phyloP scores from a whole-genome alignment of 2,113 vertebrate species.

The Menura novaehollandiae region DNA sequence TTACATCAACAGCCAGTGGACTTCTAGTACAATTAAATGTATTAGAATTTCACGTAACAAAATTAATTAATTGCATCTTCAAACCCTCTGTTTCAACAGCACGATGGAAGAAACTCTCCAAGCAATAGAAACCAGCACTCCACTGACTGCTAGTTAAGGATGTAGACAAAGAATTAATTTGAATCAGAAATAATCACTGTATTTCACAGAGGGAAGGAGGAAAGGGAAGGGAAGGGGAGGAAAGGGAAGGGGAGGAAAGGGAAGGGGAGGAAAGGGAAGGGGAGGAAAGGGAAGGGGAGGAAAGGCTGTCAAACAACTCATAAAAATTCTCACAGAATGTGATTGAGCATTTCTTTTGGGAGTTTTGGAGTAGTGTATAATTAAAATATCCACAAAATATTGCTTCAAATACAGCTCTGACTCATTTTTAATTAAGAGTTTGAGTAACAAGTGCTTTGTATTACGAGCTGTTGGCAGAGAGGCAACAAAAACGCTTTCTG shows the following conservation, averaged over 20 bases:
- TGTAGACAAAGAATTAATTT: background rate
- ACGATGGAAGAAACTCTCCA: background rate
- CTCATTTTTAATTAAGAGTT: constrained; percentile 51
- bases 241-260: background rate
- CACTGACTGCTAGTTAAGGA: background rate
- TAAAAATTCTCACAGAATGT: background rate
- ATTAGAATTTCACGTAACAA: background rate
- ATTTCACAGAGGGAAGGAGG: background rate
- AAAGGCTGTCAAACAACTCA: background rate
- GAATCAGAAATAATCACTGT: background rate
- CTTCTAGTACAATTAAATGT: background rate
- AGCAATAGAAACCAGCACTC: background rate
- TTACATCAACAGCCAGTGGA: background rate
- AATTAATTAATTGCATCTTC: background rate
- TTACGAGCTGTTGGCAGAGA: constrained; percentile 7
- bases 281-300: background rate
- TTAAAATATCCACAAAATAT: constrained; percentile 15
- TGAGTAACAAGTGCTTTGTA: constrained; percentile 16
- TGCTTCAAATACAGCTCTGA: background rate
- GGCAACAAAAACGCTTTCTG: background rate
- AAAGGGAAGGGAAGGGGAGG: background rate
- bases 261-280: background rate
- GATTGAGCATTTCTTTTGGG: background rate
- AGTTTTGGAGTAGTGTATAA: background rate
- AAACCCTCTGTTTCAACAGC: background rate